A percentile compares a stretch with the other conserved stretches of the same genome.
Evolutionary conservation across 2,113 vertebrate species (phyloP).

Genomic region (Passer domesticus): DNA sequence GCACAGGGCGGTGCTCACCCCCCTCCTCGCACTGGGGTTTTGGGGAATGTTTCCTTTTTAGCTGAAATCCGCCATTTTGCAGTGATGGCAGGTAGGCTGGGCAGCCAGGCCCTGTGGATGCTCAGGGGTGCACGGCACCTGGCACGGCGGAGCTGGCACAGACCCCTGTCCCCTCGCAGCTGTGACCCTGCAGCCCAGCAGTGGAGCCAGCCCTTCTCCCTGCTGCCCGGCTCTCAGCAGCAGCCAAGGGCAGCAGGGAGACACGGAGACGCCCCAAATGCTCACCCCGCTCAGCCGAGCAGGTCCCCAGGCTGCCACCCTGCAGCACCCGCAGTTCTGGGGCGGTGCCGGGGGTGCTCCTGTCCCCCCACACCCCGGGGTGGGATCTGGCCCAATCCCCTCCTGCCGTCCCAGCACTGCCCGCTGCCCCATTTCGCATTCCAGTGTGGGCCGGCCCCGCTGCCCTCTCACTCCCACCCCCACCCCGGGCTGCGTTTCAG

Average conservation of each 20-base stretch:
- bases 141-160: accelerated
- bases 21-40: background rate
- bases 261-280: background rate
- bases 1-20: background rate
- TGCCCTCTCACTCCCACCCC: slow-evolving; percentile 65
- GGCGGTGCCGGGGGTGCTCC: accelerated
- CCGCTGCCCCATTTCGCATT: slow-evolving; percentile 51
- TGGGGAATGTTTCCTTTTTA: background rate
- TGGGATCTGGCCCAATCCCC: accelerated
- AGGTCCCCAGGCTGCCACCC: background rate
- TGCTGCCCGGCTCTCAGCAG: background rate
- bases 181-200: background rate
- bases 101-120: accelerated
- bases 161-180: background rate
- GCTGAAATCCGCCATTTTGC: background rate
- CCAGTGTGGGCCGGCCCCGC: slow-evolving; percentile 41
- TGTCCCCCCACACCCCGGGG: background rate
- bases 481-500: slow-evolving; percentile 59
- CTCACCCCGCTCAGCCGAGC: accelerated
- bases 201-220: background rate
- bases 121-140: background rate
- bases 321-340: background rate
- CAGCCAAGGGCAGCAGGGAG: background rate
- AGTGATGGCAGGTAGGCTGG: accelerated
- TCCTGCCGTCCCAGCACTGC: background rate